These are phyloP conservation scores for Dryoscopus gambensis DNA, from an alignment of 2,113 vertebrate genomes.

Conservation along the genomic window DNA sequence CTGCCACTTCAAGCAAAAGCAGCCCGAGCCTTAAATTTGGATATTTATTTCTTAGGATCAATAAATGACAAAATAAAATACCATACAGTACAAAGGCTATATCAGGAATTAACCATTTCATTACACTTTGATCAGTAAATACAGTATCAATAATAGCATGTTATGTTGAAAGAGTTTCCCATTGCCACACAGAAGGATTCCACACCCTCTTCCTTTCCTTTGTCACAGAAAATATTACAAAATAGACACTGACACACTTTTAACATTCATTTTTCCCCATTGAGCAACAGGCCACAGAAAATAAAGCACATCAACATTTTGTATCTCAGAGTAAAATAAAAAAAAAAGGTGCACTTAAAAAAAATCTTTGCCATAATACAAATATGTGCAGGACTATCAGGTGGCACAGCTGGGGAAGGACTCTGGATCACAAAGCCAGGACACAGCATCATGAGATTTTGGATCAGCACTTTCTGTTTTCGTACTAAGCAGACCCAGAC, in stretches of 20 bases:
- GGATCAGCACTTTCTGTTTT: neutral
- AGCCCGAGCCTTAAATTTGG: neutral
- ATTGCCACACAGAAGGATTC: neutral
- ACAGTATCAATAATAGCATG: constrained; percentile 14
- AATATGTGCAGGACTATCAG: neutral
- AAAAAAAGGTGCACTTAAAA: neutral
- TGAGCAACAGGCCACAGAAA: constrained; percentile 32
- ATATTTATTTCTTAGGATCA: constrained; percentile 60
- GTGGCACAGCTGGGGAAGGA: neutral
- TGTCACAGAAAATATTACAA: constrained; percentile 4
- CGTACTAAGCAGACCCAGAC: neutral
- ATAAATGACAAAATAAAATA: constrained; percentile 49
- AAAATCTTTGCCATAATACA: constrained; percentile 22
- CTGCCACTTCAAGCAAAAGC: neutral
- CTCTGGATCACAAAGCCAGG: constrained; percentile 17
- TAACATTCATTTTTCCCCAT: constrained; percentile 1
- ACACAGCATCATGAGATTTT: neutral
- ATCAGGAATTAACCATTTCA: constrained; percentile 11
- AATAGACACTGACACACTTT: neutral
- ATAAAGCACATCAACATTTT: constrained; percentile 33
- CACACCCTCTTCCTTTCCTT: constrained; percentile 4
- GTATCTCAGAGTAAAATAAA: neutral
- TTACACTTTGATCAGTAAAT: constrained; percentile 38
- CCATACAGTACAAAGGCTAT: constrained; percentile 55
- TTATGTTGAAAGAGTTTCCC: constrained; percentile 14